A percentile compares a stretch with the other conserved stretches of the same genome.
Evolutionary conservation across 2,797 vertebrate species (phyloP).

Genomic region (Acrocephalus scirpaceus): DNA sequence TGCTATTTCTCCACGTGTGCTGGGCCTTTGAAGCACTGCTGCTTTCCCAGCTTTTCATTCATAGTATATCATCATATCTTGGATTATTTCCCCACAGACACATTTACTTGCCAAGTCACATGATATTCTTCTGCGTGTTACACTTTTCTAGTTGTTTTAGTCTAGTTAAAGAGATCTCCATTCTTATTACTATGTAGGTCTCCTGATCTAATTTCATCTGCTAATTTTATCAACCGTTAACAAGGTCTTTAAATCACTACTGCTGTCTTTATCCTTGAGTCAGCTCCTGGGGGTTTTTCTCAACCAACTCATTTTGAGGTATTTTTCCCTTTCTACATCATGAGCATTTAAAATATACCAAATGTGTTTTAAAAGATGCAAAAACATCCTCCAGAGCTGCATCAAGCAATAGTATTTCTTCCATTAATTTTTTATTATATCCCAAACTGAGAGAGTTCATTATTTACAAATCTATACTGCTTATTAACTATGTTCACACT

Average conservation of each 20-base stretch:
- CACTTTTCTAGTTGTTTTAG: neutral
- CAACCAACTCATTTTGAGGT: neutral
- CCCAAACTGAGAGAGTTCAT: neutral
- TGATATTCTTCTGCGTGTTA: neutral
- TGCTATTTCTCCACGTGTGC: neutral
- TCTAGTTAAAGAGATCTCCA: neutral
- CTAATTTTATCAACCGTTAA: conserved; percentile 32
- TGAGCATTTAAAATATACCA: neutral
- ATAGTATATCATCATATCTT: neutral
- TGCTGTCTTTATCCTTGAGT: neutral
- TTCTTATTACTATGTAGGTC: neutral
- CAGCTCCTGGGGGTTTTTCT: neutral
- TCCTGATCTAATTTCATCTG: conserved; percentile 4
- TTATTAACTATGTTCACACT: neutral
- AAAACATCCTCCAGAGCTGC: neutral
- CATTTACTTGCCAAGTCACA: neutral
- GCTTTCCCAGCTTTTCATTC: neutral
- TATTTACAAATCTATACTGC: neutral
- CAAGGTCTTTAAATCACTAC: neutral
- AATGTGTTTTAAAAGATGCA: neutral
- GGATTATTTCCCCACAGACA: neutral
- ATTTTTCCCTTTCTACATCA: neutral
- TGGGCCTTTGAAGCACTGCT: neutral
- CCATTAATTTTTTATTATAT: neutral
- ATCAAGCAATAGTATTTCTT: neutral